These are phyloP conservation scores for Nycticryphes semicollaris DNA, from an alignment of 2,113 vertebrate species.

Conservation along the genomic window DNA sequence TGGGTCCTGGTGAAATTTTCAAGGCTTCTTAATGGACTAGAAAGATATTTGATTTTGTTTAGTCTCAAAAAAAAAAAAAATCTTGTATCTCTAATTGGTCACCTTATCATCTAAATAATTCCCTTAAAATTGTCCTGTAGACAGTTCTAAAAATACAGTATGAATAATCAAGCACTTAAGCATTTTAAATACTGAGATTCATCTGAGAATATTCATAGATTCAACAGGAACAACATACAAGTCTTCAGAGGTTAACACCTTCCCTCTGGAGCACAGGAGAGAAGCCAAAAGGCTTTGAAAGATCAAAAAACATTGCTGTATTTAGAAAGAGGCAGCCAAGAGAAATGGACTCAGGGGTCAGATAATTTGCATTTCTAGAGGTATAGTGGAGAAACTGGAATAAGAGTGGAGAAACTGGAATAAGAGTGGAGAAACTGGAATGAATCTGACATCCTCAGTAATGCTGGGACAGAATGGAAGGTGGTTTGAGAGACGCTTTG, in stretches of 20 bases:
- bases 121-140: background rate
- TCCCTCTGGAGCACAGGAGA: background rate
- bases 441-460: background rate
- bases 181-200: background rate
- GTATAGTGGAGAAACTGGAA: background rate
- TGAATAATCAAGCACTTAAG: background rate
- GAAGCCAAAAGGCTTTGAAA: background rate
- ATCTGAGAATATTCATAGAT: background rate
- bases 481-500: background rate
- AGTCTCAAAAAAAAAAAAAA: background rate
- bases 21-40: background rate
- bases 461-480: background rate
- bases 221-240: background rate
- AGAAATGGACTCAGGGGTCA: background rate
- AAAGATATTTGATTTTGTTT: background rate
- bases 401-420: background rate
- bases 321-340: background rate
- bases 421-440: background rate
- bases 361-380: background rate
- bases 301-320: background rate
- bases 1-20: background rate
- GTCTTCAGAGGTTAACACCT: background rate
- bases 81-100: background rate
- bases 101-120: background rate
- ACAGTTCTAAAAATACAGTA: background rate